A percentile compares a stretch with the other conserved stretches of the same genome.
Conservation (phyloP, 2,797 vertebrate species). For the Characodon lateralis region DNA sequence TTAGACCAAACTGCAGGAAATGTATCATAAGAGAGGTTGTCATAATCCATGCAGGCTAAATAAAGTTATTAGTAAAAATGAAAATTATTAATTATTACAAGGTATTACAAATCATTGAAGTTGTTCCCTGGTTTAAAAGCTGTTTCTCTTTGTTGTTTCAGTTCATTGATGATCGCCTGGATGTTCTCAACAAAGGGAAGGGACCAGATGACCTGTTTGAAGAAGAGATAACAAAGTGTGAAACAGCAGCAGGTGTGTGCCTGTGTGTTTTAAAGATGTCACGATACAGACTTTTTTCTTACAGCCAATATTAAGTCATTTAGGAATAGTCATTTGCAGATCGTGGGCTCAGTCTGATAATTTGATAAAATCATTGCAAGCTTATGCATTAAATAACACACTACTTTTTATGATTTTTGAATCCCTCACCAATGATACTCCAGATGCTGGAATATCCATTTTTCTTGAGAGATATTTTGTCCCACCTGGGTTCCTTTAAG, state of each 20-base stretch:
- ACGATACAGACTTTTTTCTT: not conserved
- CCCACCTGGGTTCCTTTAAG: not conserved
- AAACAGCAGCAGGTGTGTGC: conserved; percentile 77
- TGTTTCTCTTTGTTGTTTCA: conserved; percentile 44
- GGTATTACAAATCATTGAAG: too few relatives aligned
- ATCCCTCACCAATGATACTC: not conserved
- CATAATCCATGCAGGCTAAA: not conserved
- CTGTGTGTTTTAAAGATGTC: not conserved
- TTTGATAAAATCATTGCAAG: not conserved
- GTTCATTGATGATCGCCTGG: conserved; percentile 88
- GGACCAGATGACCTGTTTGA: conserved; percentile 89
- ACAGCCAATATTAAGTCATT: too few relatives aligned
- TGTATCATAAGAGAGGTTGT: not conserved
- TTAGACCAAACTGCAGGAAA: not conserved
- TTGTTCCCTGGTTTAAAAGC: not conserved
- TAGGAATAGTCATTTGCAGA: too few relatives aligned
- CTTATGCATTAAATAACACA: not conserved
- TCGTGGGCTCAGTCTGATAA: not conserved
- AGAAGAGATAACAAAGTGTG: conserved; percentile 83
- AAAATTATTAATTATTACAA: too few relatives aligned
- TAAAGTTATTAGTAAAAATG: not conserved
- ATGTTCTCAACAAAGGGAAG: conserved; percentile 82
- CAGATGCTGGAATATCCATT: not conserved
- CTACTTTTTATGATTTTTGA: not conserved
- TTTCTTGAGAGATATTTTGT: not conserved